Conservation (phyloP, 2,888 invertebrate genomes). For the Cecidostiba fungosa region DNA sequence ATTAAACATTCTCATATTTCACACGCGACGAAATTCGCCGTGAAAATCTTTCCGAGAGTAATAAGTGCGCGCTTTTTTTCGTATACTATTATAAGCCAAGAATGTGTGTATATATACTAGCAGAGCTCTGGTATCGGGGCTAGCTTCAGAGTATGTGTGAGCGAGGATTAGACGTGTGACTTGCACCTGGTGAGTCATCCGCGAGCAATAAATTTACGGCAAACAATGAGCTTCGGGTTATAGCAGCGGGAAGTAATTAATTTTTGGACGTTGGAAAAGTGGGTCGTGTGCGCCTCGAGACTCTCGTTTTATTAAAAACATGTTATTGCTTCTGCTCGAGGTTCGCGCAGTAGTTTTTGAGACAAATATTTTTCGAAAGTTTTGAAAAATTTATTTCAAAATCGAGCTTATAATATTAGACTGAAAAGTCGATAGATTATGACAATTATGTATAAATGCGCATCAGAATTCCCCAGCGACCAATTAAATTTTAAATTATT, state of each 20-base stretch:
- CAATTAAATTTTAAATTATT: conserved; percentile 38
- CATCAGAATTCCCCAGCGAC: not conserved
- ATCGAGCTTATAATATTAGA: too few relatives aligned
- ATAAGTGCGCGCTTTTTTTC: conserved; percentile 6
- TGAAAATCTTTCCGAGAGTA: not conserved
- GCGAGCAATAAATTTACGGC: conserved; percentile 38
- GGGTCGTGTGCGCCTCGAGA: not conserved
- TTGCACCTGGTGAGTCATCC: conserved; percentile 43
- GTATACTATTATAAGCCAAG: not conserved
- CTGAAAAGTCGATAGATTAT: too few relatives aligned
- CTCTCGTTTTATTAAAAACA: conserved; percentile 1
- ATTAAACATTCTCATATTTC: not conserved
- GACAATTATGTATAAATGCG: not conserved
- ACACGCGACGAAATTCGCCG: not conserved
- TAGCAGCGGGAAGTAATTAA: conserved; percentile 26
- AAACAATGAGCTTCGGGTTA: conserved; percentile 22
- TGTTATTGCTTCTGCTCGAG: not conserved
- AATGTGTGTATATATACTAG: not conserved
- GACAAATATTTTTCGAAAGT: not conserved
- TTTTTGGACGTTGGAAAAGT: conserved; percentile 23
- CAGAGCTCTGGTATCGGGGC: not conserved
- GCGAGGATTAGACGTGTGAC: conserved; percentile 29
- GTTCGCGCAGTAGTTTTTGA: not conserved
- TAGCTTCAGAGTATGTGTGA: not conserved
- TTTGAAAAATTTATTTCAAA: not conserved